These are phyloP conservation scores for Alloplasta piceator DNA, from an alignment of 2,888 invertebrate genomes.

Conservation along the genomic window DNA sequence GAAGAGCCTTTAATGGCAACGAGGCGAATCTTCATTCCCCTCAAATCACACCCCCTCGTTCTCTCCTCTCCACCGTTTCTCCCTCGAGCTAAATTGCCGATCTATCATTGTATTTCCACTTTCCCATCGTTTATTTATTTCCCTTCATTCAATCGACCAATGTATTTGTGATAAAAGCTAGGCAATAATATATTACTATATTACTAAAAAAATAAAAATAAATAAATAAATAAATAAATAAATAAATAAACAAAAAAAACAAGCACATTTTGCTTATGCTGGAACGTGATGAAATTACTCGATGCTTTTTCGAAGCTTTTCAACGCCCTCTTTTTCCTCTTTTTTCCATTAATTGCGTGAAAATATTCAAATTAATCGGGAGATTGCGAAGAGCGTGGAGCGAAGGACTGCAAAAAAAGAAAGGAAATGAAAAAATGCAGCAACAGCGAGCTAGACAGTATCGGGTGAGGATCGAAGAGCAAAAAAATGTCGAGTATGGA, in stretches of 20 bases:
- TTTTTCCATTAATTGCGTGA: background rate
- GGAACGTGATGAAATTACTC: too few relatives aligned
- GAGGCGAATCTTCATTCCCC: conserved; percentile 59
- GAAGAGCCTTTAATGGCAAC: conserved; percentile 72
- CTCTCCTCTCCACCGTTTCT: conserved; percentile 1
- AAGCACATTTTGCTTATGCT: too few relatives aligned
- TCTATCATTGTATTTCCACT: conserved; percentile 16
- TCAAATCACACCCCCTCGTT: conserved; percentile 6
- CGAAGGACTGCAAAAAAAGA: background rate
- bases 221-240: too few relatives aligned
- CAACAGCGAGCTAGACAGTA: background rate
- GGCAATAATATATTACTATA: too few relatives aligned
- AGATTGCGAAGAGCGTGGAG: conserved; percentile 2
- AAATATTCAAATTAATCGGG: background rate
- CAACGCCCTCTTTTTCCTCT: too few relatives aligned
- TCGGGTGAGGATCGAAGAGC: background rate
- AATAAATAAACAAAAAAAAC: too few relatives aligned
- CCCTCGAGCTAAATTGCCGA: conserved; percentile 47
- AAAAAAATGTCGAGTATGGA: background rate
- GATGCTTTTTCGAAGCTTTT: too few relatives aligned
- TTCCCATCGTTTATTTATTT: background rate
- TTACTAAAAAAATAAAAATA: too few relatives aligned
- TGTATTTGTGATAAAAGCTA: too few relatives aligned
- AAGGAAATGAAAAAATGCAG: background rate
- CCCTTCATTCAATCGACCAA: too few relatives aligned